Percentiles rank a stretch among this genome's conserved stretches.
Evolutionary conservation across 2,888 invertebrate species (phyloP).

Genomic region (Sesia apiformis): DNA sequence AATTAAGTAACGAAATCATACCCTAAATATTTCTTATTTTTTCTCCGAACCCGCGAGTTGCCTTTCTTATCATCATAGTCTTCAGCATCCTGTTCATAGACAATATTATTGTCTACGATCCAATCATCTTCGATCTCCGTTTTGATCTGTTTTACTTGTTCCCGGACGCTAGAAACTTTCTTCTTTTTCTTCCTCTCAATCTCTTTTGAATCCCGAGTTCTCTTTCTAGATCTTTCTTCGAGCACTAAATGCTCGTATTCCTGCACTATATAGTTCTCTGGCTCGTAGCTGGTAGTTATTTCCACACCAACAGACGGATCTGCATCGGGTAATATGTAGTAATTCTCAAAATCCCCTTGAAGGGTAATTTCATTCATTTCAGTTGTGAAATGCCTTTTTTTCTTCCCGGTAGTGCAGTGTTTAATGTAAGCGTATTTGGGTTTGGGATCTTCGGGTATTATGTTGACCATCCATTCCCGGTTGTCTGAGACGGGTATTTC

Average conservation of each 20-base stretch:
- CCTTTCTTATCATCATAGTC: conserved; percentile 55
- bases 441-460: conserved; percentile 45
- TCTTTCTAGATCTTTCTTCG: conserved; percentile 46
- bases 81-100: conserved; percentile 44
- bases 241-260: conserved; percentile 54
- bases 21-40: conserved; percentile 66
- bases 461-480: conserved; percentile 59
- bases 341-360: conserved; percentile 61
- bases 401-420: conserved; percentile 54
- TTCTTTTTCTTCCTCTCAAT: conserved; percentile 37
- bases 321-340: conserved; percentile 61
- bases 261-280: conserved; percentile 56
- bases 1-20: conserved; percentile 62
- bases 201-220: conserved; percentile 26
- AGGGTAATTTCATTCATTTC: conserved; percentile 59
- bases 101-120: conserved; percentile 48
- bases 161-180: conserved; percentile 18
- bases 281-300: conserved; percentile 58
- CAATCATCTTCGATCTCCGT: conserved; percentile 33
- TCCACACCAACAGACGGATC: conserved; percentile 60
- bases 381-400: conserved; percentile 56
- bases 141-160: conserved; percentile 25
- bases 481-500: conserved; percentile 41
- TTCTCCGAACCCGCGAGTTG: conserved; percentile 48
- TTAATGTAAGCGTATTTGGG: conserved; percentile 64